Evolutionary conservation across 2,888 invertebrate species (phyloP), one percentile per base, ranked within the genome.

Genomic region (Bombylius major): DNA sequence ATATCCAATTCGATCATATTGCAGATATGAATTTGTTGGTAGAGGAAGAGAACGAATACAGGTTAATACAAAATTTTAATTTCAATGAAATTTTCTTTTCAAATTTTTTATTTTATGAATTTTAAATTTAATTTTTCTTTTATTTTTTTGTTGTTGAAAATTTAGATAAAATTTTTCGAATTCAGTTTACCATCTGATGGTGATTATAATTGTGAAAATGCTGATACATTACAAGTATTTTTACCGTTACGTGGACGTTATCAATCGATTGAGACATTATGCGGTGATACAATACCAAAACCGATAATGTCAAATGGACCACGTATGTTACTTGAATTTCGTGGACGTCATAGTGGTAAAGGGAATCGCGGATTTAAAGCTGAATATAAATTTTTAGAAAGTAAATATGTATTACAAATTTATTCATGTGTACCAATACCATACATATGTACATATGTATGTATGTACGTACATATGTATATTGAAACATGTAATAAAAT

Each of bases 221-320:
- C 67, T 6, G 71, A 73, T 60, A 68, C 69, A 3, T 58, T 74
- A 4, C 70, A 70, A 55, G 60, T 89, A 13, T 87, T 86, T 71
- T 86, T 92, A 51, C 84, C 86, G 65, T 86, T 89, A 56, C 86
- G 89, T 53, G 89, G 89, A 3, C 79, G 88, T 64, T 82, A 88
- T 77, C 90, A 92, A 69, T 85, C 89, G 68, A 85, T 93, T 56
- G 91, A 91, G 66, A 84, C 86, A 34, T 89, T 89, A 69, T 97
- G 97, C 70, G 94, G 92, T 8, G 80, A 79, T 45, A 82, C 83
- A 61, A 73, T 86, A 54, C 94, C 95, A 1, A 86, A 87, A 63
- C 90, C 91, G 56, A 79, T 96, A 62, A 96, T 97, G 95, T 96
- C 95, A 57, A 91, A 87, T 69, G 90, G 91, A 47, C 87, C 89